Base-by-base conservation (phyloP, 2,797 vertebrate genomes). In the Dryobates pubescens region DNA sequence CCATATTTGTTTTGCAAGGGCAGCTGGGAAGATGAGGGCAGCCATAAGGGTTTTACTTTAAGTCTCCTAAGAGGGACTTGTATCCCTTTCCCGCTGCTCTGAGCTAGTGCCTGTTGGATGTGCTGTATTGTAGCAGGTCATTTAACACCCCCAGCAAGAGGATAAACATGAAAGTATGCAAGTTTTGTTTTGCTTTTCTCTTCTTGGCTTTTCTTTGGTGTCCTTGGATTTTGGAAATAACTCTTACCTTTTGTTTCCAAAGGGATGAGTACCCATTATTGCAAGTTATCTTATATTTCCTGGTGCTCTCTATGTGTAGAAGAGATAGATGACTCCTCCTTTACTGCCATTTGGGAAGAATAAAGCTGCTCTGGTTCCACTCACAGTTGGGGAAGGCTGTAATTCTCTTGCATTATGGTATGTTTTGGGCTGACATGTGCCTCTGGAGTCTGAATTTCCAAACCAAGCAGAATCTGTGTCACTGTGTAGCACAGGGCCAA, bases 261-360 rank as follows among this genome's bases (percentile, higher is more conserved):
- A 74, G 10, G 23, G 30, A 36, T 63, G 47, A 69, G 36, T 74
- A 82, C 29, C 12, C 18, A 32, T 54, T 7, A 9, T 18, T 49
- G 9, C 0, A 0, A 34, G 45, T 51, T 73, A 51, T 8, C 0
- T 0, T 34, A 22, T 84, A 14, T 32, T 27, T 93, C 43, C 16
- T 49, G 10, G 12, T 76, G 24, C 57, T 73, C 30, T 79, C 54
- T 54, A 8, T 29, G 5, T 3, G 4, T 36, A 24, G 19, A 54
- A 91, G n/a, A 82, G 34, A 72, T 17, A 9, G n/a, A 72, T 23
- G 9, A 36, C 10, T 45, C 10, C 11, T 83, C 15, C 27, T 93
- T 84, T 68, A 36, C 10, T 77, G 47, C 5, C 18, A 32, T 49
- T 84, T 90, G 18, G n/a, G 77, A 82, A 73, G 27, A 18, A 32